These are phyloP conservation scores for Drosophila lacertosa DNA, from an alignment of 1,140 invertebrate species.

Conservation along the genomic window DNA sequence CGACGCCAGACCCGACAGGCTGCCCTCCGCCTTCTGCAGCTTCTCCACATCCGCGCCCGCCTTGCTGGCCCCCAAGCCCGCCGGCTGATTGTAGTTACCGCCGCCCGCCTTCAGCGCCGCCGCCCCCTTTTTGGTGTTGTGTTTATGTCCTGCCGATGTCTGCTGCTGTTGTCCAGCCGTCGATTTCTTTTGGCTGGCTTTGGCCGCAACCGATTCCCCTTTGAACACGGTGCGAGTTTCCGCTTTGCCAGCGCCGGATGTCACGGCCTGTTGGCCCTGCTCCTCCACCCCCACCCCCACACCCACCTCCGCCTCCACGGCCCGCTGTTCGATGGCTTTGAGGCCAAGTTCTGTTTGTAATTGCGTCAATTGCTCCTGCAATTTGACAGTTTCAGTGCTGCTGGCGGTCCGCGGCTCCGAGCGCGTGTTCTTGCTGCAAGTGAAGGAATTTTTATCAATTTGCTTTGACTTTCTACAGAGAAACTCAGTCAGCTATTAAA, in stretches of 20 bases:
- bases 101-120: constrained; percentile 56
- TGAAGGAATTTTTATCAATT: constrained; percentile 57
- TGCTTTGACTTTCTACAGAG: constrained; percentile 33
- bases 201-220: constrained; percentile 43
- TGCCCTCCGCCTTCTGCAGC: constrained; percentile 88
- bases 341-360: constrained; percentile 72
- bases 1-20: constrained; percentile 90
- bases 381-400: constrained; percentile 55
- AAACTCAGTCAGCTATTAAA: no score
- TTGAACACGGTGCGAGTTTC: constrained; percentile 76
- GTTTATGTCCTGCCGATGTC: constrained; percentile 51
- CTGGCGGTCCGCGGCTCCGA: constrained; percentile 70
- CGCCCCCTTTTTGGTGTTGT: constrained; percentile 61
- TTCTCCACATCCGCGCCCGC: constrained; percentile 73
- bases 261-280: constrained; percentile 31
- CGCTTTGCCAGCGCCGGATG: constrained; percentile 51
- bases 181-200: constrained; percentile 75
- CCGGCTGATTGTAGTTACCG: constrained; percentile 73
- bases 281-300: no score
- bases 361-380: constrained; percentile 77
- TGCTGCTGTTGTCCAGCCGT: constrained; percentile 44
- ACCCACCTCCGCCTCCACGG: constrained; percentile 23
- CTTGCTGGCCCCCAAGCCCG: constrained; percentile 71
- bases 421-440: constrained; percentile 79
- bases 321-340: constrained; percentile 70